phyloP scores from a whole-genome alignment of 1,140 invertebrate species.

The Atopsyche davidsoni region DNA sequence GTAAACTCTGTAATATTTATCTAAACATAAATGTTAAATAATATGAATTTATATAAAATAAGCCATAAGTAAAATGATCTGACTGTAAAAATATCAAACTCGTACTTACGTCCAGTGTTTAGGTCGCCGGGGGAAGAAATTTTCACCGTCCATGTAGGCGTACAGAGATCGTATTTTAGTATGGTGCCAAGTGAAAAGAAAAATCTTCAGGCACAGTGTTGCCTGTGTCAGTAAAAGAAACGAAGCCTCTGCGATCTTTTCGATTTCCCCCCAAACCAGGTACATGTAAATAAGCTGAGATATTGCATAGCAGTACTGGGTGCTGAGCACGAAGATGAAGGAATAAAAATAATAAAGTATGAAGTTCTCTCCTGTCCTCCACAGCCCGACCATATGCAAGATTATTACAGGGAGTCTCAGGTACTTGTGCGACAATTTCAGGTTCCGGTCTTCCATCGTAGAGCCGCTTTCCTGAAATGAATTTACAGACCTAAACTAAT shows the following conservation, averaged over 20 bases:
- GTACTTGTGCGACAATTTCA: too few species aligned
- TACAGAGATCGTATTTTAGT: slow-evolving; percentile 6
- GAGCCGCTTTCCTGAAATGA: too few species aligned
- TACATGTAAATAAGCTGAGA: slow-evolving; percentile 26
- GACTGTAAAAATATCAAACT: too few species aligned
- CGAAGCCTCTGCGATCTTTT: slow-evolving; percentile 28
- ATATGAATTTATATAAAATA: too few species aligned
- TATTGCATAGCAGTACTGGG: slow-evolving; percentile 25
- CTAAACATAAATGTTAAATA: too few species aligned
- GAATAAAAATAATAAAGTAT: slow-evolving; percentile 17
- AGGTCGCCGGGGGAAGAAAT: slow-evolving; percentile 9
- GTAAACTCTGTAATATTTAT: too few species aligned
- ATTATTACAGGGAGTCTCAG: slow-evolving; percentile 20
- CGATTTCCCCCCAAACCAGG: slow-evolving; percentile 24
- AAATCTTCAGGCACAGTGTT: slow-evolving; percentile 24
- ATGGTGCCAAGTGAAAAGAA: slow-evolving; percentile 17
- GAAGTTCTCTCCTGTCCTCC: slow-evolving; percentile 13
- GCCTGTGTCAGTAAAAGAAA: slow-evolving; percentile 26
- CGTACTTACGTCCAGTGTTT: slow-evolving; percentile 18
- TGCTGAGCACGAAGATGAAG: slow-evolving; percentile 13
- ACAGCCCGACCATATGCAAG: slow-evolving; percentile 22
- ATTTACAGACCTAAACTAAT: too few species aligned
- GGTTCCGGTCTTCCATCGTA: too few species aligned
- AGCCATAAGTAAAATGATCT: too few species aligned
- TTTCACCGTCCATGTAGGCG: slow-evolving; percentile 14